These are phyloP conservation scores for Oeneis ivallda DNA, from an alignment of 2,888 invertebrate species.

Conservation along the genomic window DNA sequence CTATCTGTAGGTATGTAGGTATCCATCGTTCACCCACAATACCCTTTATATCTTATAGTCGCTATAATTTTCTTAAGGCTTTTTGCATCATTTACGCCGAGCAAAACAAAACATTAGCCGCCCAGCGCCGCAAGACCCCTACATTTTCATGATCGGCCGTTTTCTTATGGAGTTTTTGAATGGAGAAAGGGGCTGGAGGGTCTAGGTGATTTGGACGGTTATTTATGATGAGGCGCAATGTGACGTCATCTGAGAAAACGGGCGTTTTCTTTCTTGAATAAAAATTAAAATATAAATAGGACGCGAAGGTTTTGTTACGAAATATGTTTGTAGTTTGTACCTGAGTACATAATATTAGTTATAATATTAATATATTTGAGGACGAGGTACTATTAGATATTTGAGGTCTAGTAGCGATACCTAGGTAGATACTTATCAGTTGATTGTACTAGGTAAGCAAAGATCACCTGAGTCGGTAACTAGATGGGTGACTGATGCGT, in stretches of 20 bases:
- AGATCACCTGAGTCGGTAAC: no score
- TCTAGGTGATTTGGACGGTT: conserved; percentile 47
- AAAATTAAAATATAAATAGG: conserved; percentile 7
- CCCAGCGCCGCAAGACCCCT: conserved; percentile 45
- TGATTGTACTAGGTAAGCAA: no score
- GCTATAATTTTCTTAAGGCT: conserved; percentile 46
- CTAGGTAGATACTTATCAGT: no score
- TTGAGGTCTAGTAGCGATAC: no score
- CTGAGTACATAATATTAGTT: no score
- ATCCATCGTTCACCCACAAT: conserved; percentile 24
- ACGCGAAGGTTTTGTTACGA: neutral
- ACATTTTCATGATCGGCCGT: conserved; percentile 39
- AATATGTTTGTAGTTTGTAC: neutral
- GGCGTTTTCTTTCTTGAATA: conserved; percentile 23
- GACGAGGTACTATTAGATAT: no score
- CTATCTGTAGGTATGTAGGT: conserved; percentile 35
- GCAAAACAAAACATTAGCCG: conserved; percentile 53
- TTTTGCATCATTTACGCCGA: conserved; percentile 63
- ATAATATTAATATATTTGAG: no score
- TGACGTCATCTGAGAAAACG: conserved; percentile 52
- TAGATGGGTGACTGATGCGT: no score
- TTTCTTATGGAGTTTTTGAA: conserved; percentile 30
- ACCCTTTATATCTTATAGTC: conserved; percentile 33
- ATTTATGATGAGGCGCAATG: conserved; percentile 40
- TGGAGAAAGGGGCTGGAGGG: conserved; percentile 33